Evolutionary conservation across 2,797 vertebrate genomes (phyloP).

Genomic region (Eulemur albifrons): DNA sequence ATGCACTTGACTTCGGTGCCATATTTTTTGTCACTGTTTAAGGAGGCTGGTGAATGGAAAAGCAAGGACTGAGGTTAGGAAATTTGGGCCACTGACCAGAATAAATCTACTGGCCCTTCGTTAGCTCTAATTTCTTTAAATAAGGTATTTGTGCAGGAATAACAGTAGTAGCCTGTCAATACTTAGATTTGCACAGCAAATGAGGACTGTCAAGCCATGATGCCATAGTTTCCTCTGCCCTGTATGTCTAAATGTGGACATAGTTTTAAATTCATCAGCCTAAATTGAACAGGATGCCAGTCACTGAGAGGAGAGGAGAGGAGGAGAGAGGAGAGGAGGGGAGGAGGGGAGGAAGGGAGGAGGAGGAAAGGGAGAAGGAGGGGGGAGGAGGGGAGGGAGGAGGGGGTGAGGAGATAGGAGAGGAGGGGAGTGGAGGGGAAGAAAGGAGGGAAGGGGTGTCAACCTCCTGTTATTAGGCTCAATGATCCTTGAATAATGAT

Average conservation of each 20-base stretch:
- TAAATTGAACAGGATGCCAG: constrained; percentile 3
- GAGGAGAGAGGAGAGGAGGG: background rate
- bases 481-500: background rate
- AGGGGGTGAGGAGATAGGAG: background rate
- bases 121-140: background rate
- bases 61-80: background rate
- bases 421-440: background rate
- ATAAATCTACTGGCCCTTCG: background rate
- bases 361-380: background rate
- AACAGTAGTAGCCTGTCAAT: background rate
- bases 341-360: background rate
- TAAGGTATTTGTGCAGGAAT: background rate
- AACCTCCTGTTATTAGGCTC: background rate
- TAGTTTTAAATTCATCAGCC: background rate
- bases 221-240: background rate
- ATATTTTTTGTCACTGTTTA: background rate
- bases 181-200: background rate
- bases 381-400: too few species aligned
- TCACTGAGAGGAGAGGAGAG: background rate
- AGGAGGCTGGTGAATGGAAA: background rate
- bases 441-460: background rate
- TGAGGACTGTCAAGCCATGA: background rate
- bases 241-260: background rate
- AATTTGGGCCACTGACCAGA: background rate
- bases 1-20: background rate